Evolutionary conservation across 2,797 vertebrate genomes (phyloP).

Genomic region (Microctenopoma lineatum): DNA sequence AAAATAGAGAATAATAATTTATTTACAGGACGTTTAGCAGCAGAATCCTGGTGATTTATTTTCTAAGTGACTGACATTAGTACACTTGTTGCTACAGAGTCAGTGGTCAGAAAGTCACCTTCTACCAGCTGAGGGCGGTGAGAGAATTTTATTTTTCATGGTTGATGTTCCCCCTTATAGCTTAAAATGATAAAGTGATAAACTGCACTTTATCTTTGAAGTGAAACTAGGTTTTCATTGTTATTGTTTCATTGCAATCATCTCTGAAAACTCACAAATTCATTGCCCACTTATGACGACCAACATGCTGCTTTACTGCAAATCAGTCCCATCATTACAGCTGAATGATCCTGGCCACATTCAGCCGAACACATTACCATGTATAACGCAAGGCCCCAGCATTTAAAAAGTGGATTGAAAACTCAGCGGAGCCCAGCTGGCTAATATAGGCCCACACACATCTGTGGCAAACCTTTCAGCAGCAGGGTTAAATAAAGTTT

Average conservation of each 20-base stretch:
- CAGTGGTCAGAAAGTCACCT: too few relatives aligned
- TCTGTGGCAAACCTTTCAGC: constrained; percentile 59
- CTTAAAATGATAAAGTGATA: too few relatives aligned
- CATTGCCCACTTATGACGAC: constrained; percentile 4
- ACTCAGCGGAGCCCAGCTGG: constrained; percentile 54
- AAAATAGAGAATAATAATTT: not conserved
- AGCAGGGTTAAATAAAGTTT: constrained; percentile 62
- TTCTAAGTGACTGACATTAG: too few relatives aligned
- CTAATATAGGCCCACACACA: constrained; percentile 43
- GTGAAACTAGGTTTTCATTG: too few relatives aligned
- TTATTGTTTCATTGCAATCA: not conserved
- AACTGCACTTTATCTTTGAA: too few relatives aligned
- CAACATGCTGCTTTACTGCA: constrained; percentile 2
- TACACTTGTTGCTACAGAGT: too few relatives aligned
- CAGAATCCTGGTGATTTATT: too few relatives aligned
- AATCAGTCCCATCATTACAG: constrained; percentile 26
- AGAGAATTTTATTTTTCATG: too few relatives aligned
- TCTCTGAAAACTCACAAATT: not conserved
- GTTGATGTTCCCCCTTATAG: too few relatives aligned
- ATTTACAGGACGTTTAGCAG: too few relatives aligned
- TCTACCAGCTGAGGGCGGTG: too few relatives aligned
- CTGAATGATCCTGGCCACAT: constrained; percentile 9
- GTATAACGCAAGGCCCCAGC: constrained; percentile 5
- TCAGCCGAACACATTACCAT: not conserved
- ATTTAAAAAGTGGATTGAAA: constrained; percentile 16